Conservation (phyloP, 2,797 vertebrate species). For the Danionella dracula region DNA sequence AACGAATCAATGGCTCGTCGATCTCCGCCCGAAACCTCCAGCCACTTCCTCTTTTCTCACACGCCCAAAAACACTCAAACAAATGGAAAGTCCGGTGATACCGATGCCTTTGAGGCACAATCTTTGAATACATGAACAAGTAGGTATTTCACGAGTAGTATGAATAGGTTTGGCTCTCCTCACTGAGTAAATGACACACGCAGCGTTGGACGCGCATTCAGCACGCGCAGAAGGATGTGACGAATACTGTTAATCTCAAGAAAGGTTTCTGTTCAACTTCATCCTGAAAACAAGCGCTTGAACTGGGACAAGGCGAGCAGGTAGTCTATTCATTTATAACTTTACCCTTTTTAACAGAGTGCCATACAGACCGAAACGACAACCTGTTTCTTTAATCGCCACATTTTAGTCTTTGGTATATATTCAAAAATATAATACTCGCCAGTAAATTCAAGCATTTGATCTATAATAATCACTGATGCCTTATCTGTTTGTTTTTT, state of each 20-base stretch:
- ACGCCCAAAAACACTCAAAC: background rate
- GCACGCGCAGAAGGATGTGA: background rate
- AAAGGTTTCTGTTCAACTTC: background rate
- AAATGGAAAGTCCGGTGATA: background rate
- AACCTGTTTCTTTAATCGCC: too few species aligned
- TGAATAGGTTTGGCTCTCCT: background rate
- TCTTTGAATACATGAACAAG: background rate
- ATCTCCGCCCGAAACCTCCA: conserved; percentile 3
- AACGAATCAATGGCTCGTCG: background rate
- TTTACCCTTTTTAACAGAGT: too few species aligned
- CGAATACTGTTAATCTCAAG: background rate
- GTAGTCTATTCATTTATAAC: background rate
- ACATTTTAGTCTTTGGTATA: too few species aligned
- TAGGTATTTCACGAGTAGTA: background rate
- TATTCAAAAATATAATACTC: too few species aligned
- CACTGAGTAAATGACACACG: background rate
- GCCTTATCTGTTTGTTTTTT: too few species aligned
- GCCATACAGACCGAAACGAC: too few species aligned
- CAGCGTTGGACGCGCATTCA: background rate
- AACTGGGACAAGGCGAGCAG: background rate
- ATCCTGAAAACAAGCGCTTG: background rate
- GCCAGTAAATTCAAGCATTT: too few species aligned
- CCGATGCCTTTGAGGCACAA: background rate
- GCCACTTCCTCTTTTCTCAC: conserved; percentile 11
- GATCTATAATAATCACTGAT: too few species aligned